Base-by-base conservation (phyloP, 2,888 invertebrate genomes). In the Pseudococcus viburni region DNA sequence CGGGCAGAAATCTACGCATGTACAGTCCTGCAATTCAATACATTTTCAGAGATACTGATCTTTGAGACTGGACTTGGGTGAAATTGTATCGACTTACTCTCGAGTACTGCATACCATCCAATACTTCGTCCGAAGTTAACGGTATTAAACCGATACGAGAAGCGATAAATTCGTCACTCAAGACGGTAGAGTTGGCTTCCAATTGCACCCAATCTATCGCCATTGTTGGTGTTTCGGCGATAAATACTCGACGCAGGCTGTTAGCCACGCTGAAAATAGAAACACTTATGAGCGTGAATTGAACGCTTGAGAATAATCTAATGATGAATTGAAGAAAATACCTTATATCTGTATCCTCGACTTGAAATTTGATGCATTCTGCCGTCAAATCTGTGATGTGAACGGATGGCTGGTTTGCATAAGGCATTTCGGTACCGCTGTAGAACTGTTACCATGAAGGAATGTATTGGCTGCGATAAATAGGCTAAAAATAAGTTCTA, bases 131-230 rank as follows among this genome's bases (percentile, higher is more conserved):
- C 42, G 99, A 99, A 90, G 98, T 98, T 1, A 99, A 92, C 0
- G 97, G 97, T 91, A 99, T 98, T 84, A 99, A 94, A 4, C 99
- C 99, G 90, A 99, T 96, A 89, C 99, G 94, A 91, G 99, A 99
- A 0, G 99, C 98, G 64, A 99, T 93, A 92, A 99, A 99, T 93
- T 99, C 99, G 91, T 99, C 99, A 91, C 99, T 98, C 19, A 99
- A 93, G 26, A 99, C 99, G 0, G 99, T 98, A 0, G 99, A 99
- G 92, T 99, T 99, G 0, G 98, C 96, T 92, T 99, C 99, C 88
- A 99, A 93, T 92, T 99, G 99, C 8, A 99, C 98, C 99, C 99
- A 99, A 93, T 99, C 99, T 89, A 99, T 99, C 11, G 99, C 99
- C 94, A 99, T 94, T 9, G 98, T 99, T 87, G 99, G 98, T 3